Evolutionary conservation across 2,113 vertebrate species (phyloP).

Genomic region (Scytalopus superciliaris): DNA sequence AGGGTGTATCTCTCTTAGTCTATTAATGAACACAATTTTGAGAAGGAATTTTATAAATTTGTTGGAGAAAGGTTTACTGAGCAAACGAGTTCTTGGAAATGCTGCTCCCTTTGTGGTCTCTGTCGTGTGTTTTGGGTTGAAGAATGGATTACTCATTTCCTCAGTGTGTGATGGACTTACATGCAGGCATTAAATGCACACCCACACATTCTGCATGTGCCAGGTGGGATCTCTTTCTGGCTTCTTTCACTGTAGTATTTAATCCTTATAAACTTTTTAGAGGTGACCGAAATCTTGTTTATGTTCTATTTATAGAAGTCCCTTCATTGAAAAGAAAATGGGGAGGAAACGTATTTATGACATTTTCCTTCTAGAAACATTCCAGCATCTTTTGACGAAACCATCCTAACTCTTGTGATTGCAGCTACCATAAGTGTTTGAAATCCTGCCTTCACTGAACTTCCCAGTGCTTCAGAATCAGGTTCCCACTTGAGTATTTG

Average conservation of each 20-base stretch:
- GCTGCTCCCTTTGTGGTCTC: not conserved
- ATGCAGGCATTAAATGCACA: not conserved
- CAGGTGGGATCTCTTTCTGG: not conserved
- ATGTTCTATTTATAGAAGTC: not conserved
- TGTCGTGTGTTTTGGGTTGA: not conserved
- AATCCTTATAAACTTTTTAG: not conserved
- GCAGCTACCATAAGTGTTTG: not conserved
- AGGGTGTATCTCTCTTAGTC: not conserved
- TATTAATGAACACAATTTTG: not conserved
- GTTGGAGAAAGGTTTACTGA: not conserved
- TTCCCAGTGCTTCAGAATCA: not conserved
- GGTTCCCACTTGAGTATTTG: not conserved
- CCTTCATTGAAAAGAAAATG: not conserved
- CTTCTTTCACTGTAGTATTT: not conserved
- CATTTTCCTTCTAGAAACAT: not conserved
- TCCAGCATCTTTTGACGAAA: not conserved
- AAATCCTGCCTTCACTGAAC: not conserved
- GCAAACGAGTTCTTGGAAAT: conserved; percentile 21
- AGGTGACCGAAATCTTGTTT: not conserved
- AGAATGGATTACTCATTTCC: conserved; percentile 31
- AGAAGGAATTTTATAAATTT: not conserved
- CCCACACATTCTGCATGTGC: not conserved
- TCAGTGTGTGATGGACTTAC: not conserved
- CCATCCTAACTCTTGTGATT: not conserved
- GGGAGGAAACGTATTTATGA: not conserved